Evolutionary conservation across 2,797 vertebrate genomes (phyloP).

Genomic region (Chaunax sp.): DNA sequence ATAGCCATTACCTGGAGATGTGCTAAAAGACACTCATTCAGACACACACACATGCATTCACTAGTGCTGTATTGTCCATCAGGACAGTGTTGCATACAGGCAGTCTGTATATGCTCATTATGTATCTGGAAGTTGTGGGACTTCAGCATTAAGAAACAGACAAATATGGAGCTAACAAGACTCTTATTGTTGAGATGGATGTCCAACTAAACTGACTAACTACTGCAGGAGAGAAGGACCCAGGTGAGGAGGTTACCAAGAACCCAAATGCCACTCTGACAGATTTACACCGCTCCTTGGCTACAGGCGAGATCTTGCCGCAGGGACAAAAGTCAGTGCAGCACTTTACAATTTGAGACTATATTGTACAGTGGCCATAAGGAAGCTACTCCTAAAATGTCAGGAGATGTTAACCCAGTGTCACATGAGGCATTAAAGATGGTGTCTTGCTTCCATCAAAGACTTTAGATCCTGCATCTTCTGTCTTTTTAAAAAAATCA

Average conservation of each 20-base stretch:
- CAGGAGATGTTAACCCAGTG: constrained; percentile 1
- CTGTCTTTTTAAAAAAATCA: too few relatives aligned
- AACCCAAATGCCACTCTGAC: constrained; percentile 29
- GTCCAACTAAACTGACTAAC: constrained; percentile 28
- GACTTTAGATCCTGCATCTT: too few relatives aligned
- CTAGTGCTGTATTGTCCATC: constrained; percentile 10
- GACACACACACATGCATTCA: constrained; percentile 25
- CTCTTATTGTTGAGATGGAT: constrained; percentile 13
- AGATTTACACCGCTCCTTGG: constrained; percentile 22
- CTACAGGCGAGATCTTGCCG: constrained; percentile 35
- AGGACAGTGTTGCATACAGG: constrained; percentile 14
- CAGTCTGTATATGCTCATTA: constrained; percentile 49
- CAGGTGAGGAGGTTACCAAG: constrained; percentile 15
- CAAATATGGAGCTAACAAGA: constrained; percentile 19
- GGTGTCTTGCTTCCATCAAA: too few relatives aligned
- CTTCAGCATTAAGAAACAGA: constrained; percentile 49
- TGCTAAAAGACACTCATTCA: constrained; percentile 27
- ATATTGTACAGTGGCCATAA: constrained; percentile 11
- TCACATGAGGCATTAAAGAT: neutral
- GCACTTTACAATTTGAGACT: constrained; percentile 23
- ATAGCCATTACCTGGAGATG: constrained; percentile 70
- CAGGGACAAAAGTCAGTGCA: constrained; percentile 29
- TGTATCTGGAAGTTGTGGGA: constrained; percentile 32
- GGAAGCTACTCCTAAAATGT: constrained; percentile 12
- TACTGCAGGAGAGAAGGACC: constrained; percentile 11